A percentile compares a stretch with the other conserved stretches of the same genome.
phyloP scores from a whole-genome alignment of 2,113 vertebrate species.

The Centropristis striata region DNA sequence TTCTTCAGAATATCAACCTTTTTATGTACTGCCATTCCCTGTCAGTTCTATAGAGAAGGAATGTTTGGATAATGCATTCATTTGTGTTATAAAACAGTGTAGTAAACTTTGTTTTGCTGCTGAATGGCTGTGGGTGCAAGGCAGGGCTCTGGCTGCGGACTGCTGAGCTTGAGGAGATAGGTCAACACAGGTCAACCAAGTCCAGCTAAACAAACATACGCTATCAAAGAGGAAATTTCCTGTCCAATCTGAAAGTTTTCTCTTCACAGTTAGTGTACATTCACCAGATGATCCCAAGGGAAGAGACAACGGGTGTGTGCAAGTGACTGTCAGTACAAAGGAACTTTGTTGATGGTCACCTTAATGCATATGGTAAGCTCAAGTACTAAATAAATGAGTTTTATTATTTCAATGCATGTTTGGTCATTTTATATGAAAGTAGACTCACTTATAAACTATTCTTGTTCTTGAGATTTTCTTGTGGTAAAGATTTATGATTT shows the following conservation, averaged over 20 bases:
- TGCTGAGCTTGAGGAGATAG: slow-evolving; percentile 69
- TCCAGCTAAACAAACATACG: slow-evolving; percentile 81
- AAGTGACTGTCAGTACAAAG: slow-evolving; percentile 30
- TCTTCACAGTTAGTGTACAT: slow-evolving; percentile 72
- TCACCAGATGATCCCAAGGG: slow-evolving; percentile 63
- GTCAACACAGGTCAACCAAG: slow-evolving; percentile 75
- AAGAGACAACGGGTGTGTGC: slow-evolving; percentile 34
- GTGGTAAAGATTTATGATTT: not conserved
- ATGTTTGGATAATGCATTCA: not conserved
- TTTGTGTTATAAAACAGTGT: slow-evolving; percentile 4
- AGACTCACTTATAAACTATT: not conserved
- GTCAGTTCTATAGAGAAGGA: not conserved
- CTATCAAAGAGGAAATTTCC: slow-evolving; percentile 84
- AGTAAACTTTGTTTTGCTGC: slow-evolving; percentile 30
- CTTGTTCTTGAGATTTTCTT: not conserved
- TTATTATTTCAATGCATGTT: not conserved
- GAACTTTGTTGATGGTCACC: slow-evolving; percentile 4
- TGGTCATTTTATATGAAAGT: not conserved
- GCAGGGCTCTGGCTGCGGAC: slow-evolving; percentile 60
- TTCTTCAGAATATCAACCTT: not conserved
- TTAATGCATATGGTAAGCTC: not conserved
- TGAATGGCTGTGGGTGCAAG: slow-evolving; percentile 50
- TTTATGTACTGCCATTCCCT: not conserved
- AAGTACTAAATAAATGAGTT: not conserved
- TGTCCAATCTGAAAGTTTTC: slow-evolving; percentile 74